Conservation (phyloP, 1,140 invertebrate genomes). For the Rhagoletis zephyria region DNA sequence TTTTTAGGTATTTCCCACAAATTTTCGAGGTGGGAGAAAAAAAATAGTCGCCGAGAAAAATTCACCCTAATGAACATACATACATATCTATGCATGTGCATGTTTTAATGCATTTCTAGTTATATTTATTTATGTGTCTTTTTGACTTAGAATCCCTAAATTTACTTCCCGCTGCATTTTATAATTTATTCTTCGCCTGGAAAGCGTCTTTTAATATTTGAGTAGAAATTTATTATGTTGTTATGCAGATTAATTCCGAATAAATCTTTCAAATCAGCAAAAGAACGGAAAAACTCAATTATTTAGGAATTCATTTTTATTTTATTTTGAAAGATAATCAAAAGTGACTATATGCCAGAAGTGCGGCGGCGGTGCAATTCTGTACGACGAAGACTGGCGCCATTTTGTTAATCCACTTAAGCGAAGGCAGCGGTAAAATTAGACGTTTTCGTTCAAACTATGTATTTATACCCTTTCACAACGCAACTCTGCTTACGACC, state of each 20-base stretch:
- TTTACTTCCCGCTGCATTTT: constrained; percentile 1
- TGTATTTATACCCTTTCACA: too few relatives aligned
- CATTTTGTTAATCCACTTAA: too few relatives aligned
- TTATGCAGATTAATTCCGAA: constrained; percentile 16
- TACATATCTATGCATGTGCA: neutral
- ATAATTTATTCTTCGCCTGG: neutral
- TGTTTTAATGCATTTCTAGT: neutral
- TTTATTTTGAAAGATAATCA: neutral
- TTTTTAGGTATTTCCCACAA: too few relatives aligned
- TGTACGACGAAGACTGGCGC: too few relatives aligned
- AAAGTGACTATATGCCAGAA: neutral
- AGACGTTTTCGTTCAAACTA: too few relatives aligned
- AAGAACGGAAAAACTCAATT: neutral
- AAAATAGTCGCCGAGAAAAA: too few relatives aligned
- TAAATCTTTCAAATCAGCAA: neutral
- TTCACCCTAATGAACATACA: neutral
- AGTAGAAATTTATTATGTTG: constrained; percentile 26
- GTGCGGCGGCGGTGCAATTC: too few relatives aligned
- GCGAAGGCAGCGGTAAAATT: too few relatives aligned
- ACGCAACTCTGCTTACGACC: too few relatives aligned
- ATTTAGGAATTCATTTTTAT: neutral
- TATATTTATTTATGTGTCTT: constrained; percentile 13
- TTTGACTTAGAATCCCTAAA: constrained; percentile 8
- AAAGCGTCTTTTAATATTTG: constrained; percentile 33
- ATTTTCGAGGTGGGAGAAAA: too few relatives aligned